Base-by-base conservation (phyloP, 2,888 invertebrate species). In the Ectemnius lituratus region DNA sequence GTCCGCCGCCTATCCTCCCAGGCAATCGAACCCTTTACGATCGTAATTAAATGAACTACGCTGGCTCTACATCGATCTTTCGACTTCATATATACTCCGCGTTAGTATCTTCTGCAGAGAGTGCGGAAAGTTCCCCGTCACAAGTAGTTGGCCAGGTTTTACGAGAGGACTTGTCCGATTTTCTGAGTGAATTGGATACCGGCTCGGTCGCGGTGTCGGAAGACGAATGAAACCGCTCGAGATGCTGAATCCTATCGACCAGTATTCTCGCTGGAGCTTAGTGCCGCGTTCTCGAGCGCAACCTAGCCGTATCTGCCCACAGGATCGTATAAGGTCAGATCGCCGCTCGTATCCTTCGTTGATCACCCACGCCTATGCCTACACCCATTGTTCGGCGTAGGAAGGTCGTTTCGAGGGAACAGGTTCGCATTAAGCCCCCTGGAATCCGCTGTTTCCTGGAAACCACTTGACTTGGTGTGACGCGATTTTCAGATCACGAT, bases 281-380 rank as follows among this genome's bases (percentile, higher is more conserved):
- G 62, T 70, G 70, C 37, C 66, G 70, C 47, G 66, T 67, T 45
- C 62, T 70, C 63, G 57, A 70, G 59, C 62, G 61, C 62, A 49
- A 60, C 49, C 59, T 67, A 62, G 65, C 66, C 58, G 57, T 79
- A 76, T 79, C 72, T 69, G 62, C 18, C 45, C 56, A 64, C 67
- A 77, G 68, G 64, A 81, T 84, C 84, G 77, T 80, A 87, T 84
- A 85, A 85, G 83, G 85, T 84, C 79, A 82, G 80, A 82, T 85
- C 82, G 78, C 78, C 73, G 37, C 83, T 84, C 80, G 80, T 83
- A 85, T 82, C 79, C 80, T 83, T 80, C 80, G 83, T 78, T 73
- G 80, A 85, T 87, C 86, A 86, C 87, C 87, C 86, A 87, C 86
- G 86, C 85, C 79, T 64, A 75, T 80, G 75, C 81, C 80, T 79